Base-by-base conservation (phyloP, 2,113 vertebrate genomes). In the Elaphurus davidianus region DNA sequence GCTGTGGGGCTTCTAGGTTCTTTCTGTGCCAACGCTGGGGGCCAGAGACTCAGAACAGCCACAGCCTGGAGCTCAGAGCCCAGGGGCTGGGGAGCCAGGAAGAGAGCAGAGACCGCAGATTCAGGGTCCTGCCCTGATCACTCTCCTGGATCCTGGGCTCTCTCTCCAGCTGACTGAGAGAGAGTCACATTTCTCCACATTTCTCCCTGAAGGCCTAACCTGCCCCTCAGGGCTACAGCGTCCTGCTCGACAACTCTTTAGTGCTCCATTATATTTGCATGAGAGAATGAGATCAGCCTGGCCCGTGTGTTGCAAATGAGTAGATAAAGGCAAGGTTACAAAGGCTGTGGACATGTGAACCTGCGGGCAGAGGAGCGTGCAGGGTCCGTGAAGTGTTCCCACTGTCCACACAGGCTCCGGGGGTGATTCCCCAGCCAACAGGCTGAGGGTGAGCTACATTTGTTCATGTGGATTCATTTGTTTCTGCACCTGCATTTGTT, bases 321-420 rank as follows among this genome's bases (percentile, higher is more conserved):
- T 21, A 5, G 11, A 8, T 36, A 54, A 60, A 21, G 2, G 21
- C 55, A 40, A 33, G n/a, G 45, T 12, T 28, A 3, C 33, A n/a
- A 60, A 76, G 13, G 40, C 47, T 15, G 54, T 19, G 54, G 67
- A 52, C 10, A 15, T 15, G 1, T 25, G 10, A 43, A 55, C 30
- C 5, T 23, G 52, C 0, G 0, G 54, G 55, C 78, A 71, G 27
- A 54, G 30, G n/a, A 16, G 30, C 7, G 1, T 11, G 23, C 6
- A 4, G n/a, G 57, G 47, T 60, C n/a, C 11, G 2, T 62, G 45
- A 19, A 52, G 33, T 0, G 1, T 64, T 84, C 45, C 54, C 10
- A 21, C 62, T 27, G 3, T 5, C 28, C 15, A 45, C 30, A n/a
- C 7, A 21, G 64, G 45, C 45, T 43, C 54, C 1, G 3, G 7